These are phyloP conservation scores for Anarsia innoxiella DNA, from an alignment of 2,888 invertebrate species.

Conservation along the genomic window DNA sequence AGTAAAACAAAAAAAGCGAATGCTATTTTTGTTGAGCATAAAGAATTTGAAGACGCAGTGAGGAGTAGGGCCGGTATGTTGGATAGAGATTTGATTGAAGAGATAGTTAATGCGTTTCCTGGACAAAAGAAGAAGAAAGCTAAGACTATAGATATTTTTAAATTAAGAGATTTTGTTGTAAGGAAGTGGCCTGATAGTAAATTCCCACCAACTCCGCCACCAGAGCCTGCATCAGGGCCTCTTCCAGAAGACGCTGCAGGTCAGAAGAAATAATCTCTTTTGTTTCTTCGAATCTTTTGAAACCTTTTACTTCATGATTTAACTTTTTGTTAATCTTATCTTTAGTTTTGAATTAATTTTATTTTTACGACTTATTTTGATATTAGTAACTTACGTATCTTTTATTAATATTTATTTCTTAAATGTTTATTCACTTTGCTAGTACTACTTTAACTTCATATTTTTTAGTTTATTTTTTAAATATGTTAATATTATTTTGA, in stretches of 20 bases:
- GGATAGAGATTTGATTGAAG: no score
- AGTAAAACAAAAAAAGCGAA: no score
- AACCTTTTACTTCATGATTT: background rate
- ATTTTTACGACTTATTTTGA: background rate
- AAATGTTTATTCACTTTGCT: no score
- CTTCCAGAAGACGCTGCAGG: constrained; percentile 14
- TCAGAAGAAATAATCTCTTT: constrained; percentile 16
- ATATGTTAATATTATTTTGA: no score
- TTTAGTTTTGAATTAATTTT: no score
- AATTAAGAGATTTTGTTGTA: background rate
- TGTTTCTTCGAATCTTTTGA: constrained; percentile 13
- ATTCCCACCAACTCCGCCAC: constrained; percentile 33
- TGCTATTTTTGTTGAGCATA: no score
- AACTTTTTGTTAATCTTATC: background rate
- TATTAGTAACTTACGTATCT: background rate
- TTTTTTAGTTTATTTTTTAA: no score
- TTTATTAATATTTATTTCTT: no score
- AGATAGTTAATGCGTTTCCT: constrained; percentile 26
- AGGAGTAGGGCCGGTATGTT: no score
- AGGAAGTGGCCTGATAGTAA: constrained; percentile 22
- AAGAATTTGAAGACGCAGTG: background rate
- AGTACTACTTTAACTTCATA: no score
- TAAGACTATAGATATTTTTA: constrained; percentile 22
- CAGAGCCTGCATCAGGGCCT: constrained; percentile 18
- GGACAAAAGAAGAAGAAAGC: constrained; percentile 28